Base-by-base conservation (phyloP, 2,888 invertebrate species). In the Marasmarcha lunaedactyla region DNA sequence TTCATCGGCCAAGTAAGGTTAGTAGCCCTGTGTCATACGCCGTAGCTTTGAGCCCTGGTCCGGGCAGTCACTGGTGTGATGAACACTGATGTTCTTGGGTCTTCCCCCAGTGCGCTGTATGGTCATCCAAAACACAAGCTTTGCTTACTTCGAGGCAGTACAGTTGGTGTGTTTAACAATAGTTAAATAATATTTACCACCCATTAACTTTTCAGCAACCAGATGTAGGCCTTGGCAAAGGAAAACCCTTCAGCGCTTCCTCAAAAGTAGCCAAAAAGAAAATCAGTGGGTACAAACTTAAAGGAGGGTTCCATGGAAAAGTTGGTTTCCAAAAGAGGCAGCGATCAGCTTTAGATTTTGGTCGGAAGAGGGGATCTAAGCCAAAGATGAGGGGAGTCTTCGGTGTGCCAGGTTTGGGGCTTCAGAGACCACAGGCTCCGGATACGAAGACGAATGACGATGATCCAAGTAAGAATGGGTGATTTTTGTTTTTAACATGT, bases 301-400 rank as follows among this genome's bases (percentile, higher is more conserved):
- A 91, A 52, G 89, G 90, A 36, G 85, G 87, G 33, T 83, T 70
- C 46, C 74, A 84, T 0, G 89, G 88, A 6, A 93, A 92, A 71
- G 73, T 90, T 40, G 89, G 89, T 35, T 90, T 90, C 57, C 89
- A 91, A 60, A 93, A 92, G 56, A 83, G 90, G 13, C 89, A 90
- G 49, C 84, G 90, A 37, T 81, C 92, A 36, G 87, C 88, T 20
- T 49, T 83, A 26, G 92, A 94, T 51, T 90, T 93, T 61, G 90
- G 92, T 20, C 79, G 94, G 45, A 94, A 95, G 63, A 85, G 95
- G 44, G 94, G 93, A 5, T 89, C 92, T 1, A 96, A 96, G 64
- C 89, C 94, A 10, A 96, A 95, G 76, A 93, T 95, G 89, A 81
- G 94, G 37, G 93, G 93, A 2, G 87, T 92, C 34, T 93, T 93